Base-by-base conservation (phyloP, 37 sponge, comb jelly and placozoan genomes). In the Aphrocallistes beatrix region DNA sequence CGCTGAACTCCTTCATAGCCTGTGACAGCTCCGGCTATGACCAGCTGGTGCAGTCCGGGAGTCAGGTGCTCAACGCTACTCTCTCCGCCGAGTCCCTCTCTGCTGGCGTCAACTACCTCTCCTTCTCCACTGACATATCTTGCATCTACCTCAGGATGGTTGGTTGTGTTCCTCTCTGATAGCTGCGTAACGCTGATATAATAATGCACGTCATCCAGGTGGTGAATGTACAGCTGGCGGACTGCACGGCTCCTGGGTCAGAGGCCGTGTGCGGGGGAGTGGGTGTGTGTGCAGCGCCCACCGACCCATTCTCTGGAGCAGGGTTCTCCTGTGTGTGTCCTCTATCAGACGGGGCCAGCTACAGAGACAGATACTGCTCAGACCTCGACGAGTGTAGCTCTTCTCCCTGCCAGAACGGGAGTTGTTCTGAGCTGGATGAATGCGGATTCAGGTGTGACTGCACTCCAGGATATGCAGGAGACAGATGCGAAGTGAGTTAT, bases 301-400 rank as follows among this genome's bases (percentile, higher is more conserved):
- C 75, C 6, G 34, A 60, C 75, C 75, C 75, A 19, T 60, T 60
- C 75, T 60, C 75, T n/a, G 84, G 51, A 23, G 51, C 30, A 13
- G 81, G 84, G 34, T 86, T 38, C 38, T 38, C 49, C 23, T 92
- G 92, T 81, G 30, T 75, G 32, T 92, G 92, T 90, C 50, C 38
- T 10, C 45, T 16, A 13, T 30, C 75, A 60, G 75, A 21, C 6
- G 83, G 50, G 39, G 92, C 88, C 36, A 87, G 83, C 84, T 89
- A 82, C 30, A 90, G 90, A 48, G 36, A 17, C 1, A n/a, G 38
- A 23, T 92, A 90, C 86, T 83, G 82, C 3, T 16, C 23, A 17
- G 82, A 51, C 25, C 42, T 92, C 23, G 75, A 92, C 75, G 92
- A 92, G 32, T 92, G 92, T 82, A 51, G 36, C n/a, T 37, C 84